Percentiles rank a stretch among this genome's conserved stretches.
phyloP scores from a whole-genome alignment of 2,888 invertebrate species.

The Leptopilina drosophilae region DNA sequence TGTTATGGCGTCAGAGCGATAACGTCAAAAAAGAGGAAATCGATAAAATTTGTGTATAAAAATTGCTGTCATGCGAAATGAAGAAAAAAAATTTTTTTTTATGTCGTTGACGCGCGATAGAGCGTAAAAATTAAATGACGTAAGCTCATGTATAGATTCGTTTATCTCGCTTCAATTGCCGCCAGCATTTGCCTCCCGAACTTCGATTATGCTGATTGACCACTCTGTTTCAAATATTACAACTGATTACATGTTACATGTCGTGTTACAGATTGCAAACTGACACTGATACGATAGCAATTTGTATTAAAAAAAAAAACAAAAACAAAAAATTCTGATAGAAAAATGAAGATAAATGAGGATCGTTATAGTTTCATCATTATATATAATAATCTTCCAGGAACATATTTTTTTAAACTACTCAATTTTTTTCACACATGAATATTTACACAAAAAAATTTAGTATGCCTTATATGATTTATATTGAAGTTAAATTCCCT shows the following conservation, averaged over 20 bases:
- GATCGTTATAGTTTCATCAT: conserved; percentile 12
- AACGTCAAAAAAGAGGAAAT: conserved; percentile 34
- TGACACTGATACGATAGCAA: conserved; percentile 1
- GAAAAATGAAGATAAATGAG: conserved; percentile 9
- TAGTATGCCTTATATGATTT: too few relatives aligned
- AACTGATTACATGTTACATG: conserved; percentile 32
- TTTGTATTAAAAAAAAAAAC: neutral
- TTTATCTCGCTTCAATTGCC: conserved; percentile 38
- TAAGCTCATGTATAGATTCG: conserved; percentile 39
- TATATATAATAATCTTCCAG: conserved; percentile 12
- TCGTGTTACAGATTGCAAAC: conserved; percentile 31
- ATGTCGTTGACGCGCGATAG: conserved; percentile 53
- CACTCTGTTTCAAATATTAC: conserved; percentile 22
- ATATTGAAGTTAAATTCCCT: too few relatives aligned
- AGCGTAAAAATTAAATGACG: conserved; percentile 47
- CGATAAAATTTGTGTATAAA: conserved; percentile 48
- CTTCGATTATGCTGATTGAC: conserved; percentile 37
- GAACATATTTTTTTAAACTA: neutral
- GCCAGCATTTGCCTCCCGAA: conserved; percentile 32
- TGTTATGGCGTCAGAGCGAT: neutral
- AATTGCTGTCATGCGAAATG: conserved; percentile 46
- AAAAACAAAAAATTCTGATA: neutral
- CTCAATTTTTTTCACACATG: neutral
- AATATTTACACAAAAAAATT: neutral
- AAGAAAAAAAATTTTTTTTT: conserved; percentile 45